Evolutionary conservation across 2,888 invertebrate genomes (phyloP).

Genomic region (Phyto melanocephala): DNA sequence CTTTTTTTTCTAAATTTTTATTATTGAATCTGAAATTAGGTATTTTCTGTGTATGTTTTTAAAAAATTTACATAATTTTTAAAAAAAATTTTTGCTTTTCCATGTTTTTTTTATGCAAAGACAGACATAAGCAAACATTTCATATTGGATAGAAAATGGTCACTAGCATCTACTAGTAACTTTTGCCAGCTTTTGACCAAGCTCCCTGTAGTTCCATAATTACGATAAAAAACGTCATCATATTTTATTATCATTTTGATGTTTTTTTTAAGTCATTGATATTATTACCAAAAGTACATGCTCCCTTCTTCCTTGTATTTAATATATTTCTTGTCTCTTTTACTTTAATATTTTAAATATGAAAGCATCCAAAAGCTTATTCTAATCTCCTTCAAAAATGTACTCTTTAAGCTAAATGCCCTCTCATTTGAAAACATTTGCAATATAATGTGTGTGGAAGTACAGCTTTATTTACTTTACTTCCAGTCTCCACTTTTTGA

Average conservation of each 20-base stretch:
- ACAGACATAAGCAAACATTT: too few species aligned
- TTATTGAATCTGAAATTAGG: too few species aligned
- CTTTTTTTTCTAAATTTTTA: too few species aligned
- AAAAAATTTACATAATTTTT: too few species aligned
- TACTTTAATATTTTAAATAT: not conserved
- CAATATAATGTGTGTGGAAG: too few species aligned
- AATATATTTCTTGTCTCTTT: too few species aligned
- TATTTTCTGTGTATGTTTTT: too few species aligned
- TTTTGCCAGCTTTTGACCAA: not conserved
- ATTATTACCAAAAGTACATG: conserved; percentile 3
- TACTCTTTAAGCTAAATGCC: not conserved
- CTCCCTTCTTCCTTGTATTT: not conserved
- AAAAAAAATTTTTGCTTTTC: too few species aligned
- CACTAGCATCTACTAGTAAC: too few species aligned
- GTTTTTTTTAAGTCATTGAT: conserved; percentile 35
- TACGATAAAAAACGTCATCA: too few species aligned
- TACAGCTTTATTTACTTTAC: not conserved
- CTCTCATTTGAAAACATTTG: not conserved
- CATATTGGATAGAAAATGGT: too few species aligned
- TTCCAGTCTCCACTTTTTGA: conserved; percentile 56
- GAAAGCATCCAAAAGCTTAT: conserved; percentile 24
- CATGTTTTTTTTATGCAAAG: too few species aligned
- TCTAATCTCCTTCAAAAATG: not conserved
- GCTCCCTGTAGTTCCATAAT: not conserved
- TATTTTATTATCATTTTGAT: not conserved